Base-by-base conservation (phyloP, 2,113 vertebrate genomes). In the Laticauda colubrina region DNA sequence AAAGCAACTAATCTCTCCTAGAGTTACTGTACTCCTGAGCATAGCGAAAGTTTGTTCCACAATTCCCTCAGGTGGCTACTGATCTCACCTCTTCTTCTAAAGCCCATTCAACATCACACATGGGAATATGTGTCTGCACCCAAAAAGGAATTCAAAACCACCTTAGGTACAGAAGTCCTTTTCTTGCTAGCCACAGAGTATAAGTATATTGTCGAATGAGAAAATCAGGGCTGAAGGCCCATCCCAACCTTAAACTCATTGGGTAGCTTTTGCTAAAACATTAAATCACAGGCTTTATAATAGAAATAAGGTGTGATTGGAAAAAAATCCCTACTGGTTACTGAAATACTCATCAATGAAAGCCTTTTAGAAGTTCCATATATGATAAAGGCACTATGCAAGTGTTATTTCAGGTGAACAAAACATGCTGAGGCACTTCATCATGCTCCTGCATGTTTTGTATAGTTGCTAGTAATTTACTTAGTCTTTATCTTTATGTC, bases 1-100 rank as follows among this genome's bases (percentile, higher is more conserved):
- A 61, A 92, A 9, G 43, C 34, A 81, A 43, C 92, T 93, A 93
- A 85, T 95, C 96, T 94, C 91, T 14, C 48, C 86, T 93, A 1
- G 94, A 90, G 55, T 90, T 90, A 0, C 1, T 45, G 64, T 90
- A 54, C 53, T 0, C 1, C 20, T 3, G 54, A 88, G 94, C 3
- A 89, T 85, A 92, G 45, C 14, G 0, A 69, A 89, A 0, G 45
- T 43, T 57, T 57, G n/a, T 43, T 4, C 90, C 53, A 14, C 53
- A 43, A n/a, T 88, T 91, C 92, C 92, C 93, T n/a, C 2, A 90
- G 91, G 95, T 95, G 87, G 92, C 4, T 0, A 14, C 29, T 0
- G 43, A 89, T 54, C 43, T n/a, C 48, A n/a, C 2, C 87, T 56
- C 39, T 0, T 18, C 20, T 8, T 8, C 3, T 39, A 48, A 54